Evolutionary conservation across 1,140 invertebrate species (phyloP).

Genomic region (Drosophila melanica): DNA sequence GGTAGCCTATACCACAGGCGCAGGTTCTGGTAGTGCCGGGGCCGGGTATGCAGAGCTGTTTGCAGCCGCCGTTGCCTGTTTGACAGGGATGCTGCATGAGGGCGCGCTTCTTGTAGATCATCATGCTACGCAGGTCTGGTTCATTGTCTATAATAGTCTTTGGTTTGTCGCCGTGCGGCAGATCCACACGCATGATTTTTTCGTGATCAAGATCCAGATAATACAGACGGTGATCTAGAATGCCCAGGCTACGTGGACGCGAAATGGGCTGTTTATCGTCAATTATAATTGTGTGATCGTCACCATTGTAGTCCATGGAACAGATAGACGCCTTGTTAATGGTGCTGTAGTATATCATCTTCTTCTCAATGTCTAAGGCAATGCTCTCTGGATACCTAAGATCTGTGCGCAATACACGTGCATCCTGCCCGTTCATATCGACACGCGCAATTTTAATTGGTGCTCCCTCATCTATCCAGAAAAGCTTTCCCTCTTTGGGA

Average conservation of each 20-base stretch:
- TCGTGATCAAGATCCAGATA: conserved; percentile 96
- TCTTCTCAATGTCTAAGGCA: conserved; percentile 93
- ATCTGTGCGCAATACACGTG: conserved; percentile 88
- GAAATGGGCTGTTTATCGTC: conserved; percentile 89
- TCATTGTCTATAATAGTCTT: conserved; percentile 93
- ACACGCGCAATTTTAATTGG: conserved; percentile 95
- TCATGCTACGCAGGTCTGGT: conserved; percentile 93
- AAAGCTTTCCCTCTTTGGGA: conserved; percentile 95
- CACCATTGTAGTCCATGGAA: conserved; percentile 91
- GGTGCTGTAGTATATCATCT: conserved; percentile 94
- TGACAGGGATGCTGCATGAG: conserved; percentile 93
- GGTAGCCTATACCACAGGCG: conserved; percentile 94
- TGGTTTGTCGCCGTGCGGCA: conserved; percentile 92
- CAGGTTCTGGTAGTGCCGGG: conserved; percentile 89
- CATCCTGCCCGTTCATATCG: conserved; percentile 96
- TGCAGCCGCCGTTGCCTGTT: conserved; percentile 94
- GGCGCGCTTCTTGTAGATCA: conserved; percentile 94
- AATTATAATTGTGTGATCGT: conserved; percentile 88
- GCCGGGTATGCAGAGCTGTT: conserved; percentile 95
- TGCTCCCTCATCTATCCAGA: conserved; percentile 98
- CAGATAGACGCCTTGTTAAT: conserved; percentile 90
- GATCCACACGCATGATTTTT: conserved; percentile 93
- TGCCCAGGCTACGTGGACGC: conserved; percentile 92
- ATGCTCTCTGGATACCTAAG: conserved; percentile 92
- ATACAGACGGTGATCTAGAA: conserved; percentile 93